These are phyloP conservation scores for Drosophila chauvacae DNA, from an alignment of 1,140 invertebrate genomes.

Conservation along the genomic window DNA sequence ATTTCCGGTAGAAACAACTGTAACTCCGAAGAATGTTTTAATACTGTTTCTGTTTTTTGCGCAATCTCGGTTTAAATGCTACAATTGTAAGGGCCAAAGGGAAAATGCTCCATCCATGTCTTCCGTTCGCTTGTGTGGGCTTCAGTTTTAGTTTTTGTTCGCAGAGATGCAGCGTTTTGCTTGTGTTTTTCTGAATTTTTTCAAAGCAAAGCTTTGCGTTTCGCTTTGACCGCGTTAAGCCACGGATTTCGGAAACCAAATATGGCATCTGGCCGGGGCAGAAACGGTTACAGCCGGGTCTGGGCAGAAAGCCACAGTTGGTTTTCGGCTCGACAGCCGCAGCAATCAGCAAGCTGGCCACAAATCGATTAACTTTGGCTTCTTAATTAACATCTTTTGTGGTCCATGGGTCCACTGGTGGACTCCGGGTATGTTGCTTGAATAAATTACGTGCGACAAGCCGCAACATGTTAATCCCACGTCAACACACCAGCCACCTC, in stretches of 20 bases:
- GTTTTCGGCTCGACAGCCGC: constrained; percentile 20
- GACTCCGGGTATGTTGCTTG: constrained; percentile 37
- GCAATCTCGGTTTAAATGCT: constrained; percentile 35
- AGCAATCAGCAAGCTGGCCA: constrained; percentile 48
- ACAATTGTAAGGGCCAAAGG: constrained; percentile 32
- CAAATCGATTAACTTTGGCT: constrained; percentile 80
- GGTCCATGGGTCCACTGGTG: constrained; percentile 30
- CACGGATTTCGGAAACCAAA: constrained; percentile 8
- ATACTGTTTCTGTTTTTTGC: constrained; percentile 50
- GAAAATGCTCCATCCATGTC: constrained; percentile 2
- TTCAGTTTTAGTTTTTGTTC: constrained; percentile 33
- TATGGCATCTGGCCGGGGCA: constrained; percentile 11
- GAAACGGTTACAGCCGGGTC: not conserved
- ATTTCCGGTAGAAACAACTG: constrained; percentile 62
- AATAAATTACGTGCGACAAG: constrained; percentile 56
- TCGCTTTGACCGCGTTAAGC: constrained; percentile 42
- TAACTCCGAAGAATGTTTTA: constrained; percentile 58
- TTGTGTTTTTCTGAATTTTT: constrained; percentile 11
- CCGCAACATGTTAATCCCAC: constrained; percentile 56
- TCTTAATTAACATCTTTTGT: constrained; percentile 77
- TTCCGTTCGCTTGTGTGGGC: constrained; percentile 7
- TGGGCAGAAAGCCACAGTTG: constrained; percentile 42
- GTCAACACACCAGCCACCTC: constrained; percentile 30
- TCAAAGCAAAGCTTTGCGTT: constrained; percentile 13
- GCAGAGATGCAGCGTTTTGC: constrained; percentile 6